Conservation (phyloP, 2,113 vertebrate genomes). For the Emydocephalus ijimae region DNA sequence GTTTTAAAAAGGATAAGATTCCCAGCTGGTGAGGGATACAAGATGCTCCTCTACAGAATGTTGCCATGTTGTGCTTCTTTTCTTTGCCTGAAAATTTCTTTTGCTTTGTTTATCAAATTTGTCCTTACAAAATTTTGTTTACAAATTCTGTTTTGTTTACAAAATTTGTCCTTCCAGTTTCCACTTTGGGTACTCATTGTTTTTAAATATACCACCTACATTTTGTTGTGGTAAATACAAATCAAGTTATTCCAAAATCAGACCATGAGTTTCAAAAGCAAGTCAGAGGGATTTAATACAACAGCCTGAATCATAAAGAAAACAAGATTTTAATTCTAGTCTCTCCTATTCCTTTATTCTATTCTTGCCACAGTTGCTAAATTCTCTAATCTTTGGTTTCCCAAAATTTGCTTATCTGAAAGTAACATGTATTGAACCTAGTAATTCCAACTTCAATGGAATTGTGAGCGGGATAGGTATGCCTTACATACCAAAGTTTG, state of each 20-base stretch:
- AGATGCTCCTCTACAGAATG: background rate
- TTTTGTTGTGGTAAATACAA: too few relatives aligned
- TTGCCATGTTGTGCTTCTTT: background rate
- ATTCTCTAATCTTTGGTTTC: background rate
- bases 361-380: background rate
- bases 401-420: background rate
- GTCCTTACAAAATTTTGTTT: too few relatives aligned
- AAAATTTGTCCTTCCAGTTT: background rate
- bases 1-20: background rate
- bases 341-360: background rate
- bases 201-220: background rate
- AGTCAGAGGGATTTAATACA: background rate
- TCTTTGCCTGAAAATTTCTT: background rate
- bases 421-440: background rate
- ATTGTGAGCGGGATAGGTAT: background rate
- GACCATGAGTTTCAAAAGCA: background rate
- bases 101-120: background rate
- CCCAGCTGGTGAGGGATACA: background rate
- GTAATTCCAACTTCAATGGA: background rate
- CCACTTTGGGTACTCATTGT: background rate
- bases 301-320: background rate
- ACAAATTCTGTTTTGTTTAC: background rate
- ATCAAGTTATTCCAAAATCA: background rate
- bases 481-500: conserved; percentile 86
- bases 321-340: background rate